Base-by-base conservation (phyloP, 92 coral and sea anemone genomes). In the Chrysogorgia sp. region DNA sequence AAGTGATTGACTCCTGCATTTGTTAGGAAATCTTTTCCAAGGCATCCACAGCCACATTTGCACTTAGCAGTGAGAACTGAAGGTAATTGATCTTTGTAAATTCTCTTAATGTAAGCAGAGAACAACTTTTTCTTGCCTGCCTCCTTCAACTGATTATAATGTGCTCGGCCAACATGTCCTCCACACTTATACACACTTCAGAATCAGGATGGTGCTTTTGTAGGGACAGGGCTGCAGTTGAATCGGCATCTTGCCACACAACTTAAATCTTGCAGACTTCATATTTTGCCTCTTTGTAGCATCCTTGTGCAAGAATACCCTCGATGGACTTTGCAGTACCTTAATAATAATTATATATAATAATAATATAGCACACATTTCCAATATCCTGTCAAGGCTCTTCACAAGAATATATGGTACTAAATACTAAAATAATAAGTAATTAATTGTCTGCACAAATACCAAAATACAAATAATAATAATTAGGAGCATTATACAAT, bases 321-420 rank as follows among this genome's bases (percentile, higher is more conserved):
- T 88, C 87, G 87, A 88, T 88, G 0, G 85, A 88, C 30, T 85
- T 88, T 12, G 92, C 55, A 21, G 92, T 89, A 0, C 87, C 89
- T 30, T 40, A 58, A 58, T 29, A 89, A 34, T 85, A 48, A 1
- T 82, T 87, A 24, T 79, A 81, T 75, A 66, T 79, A 52, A 71
- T 84, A 84, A 3, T 33, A 22, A 0, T 88, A 88, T 0, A 45
- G 48, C 89, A 84, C 84, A 57, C 89, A 82, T 43, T 88, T 76
- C 0, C 81, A 88, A 74, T 74, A 83, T 86, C 83, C 83, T 0
- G 84, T 12, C 33, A 88, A 23, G 2, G 84, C 84, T 0, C 91
- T 88, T n/a, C n/a, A n/a, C n/a, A n/a, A n/a, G n/a, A n/a, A n/a
- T n/a, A n/a, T n/a, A n/a, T n/a, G n/a, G n/a, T n/a, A n/a, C n/a